Percentiles rank a stretch among this genome's conserved stretches.
These are phyloP conservation scores for Cephalopterus ornatus DNA, from an alignment of 2,113 vertebrate species.

Conservation along the genomic window DNA sequence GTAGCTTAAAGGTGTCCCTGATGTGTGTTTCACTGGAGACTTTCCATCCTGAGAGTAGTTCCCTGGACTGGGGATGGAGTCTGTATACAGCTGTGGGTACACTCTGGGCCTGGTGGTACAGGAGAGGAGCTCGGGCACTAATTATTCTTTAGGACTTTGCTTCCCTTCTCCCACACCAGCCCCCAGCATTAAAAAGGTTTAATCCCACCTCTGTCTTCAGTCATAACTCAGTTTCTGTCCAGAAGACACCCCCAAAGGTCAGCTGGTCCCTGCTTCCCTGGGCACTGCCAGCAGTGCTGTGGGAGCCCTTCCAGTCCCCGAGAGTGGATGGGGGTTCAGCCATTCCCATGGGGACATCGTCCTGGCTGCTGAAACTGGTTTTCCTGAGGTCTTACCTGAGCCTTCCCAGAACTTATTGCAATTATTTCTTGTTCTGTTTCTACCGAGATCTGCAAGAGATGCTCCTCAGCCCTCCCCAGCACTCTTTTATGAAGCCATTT, in stretches of 20 bases:
- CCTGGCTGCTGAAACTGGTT: background rate
- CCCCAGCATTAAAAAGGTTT: background rate
- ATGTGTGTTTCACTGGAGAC: background rate
- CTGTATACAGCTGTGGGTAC: background rate
- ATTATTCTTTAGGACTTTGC: background rate
- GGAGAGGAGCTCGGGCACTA: background rate
- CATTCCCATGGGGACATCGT: background rate
- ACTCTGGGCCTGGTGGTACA: accelerated
- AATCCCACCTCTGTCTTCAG: background rate
- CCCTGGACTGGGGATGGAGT: background rate
- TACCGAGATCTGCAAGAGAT: background rate
- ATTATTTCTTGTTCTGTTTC: background rate
- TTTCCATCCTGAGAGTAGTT: background rate
- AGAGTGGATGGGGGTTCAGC: background rate
- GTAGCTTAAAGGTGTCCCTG: background rate
- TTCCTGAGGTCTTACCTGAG: background rate
- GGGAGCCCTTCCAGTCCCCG: background rate
- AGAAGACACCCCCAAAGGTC: background rate
- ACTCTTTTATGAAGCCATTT: background rate
- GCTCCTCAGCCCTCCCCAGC: background rate
- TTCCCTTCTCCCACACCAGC: background rate
- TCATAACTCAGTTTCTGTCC: background rate
- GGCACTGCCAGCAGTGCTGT: background rate
- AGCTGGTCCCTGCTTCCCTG: accelerated
- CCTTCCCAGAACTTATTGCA: background rate